These are phyloP conservation scores for Phenganax marumi DNA, from an alignment of 92 coral and sea anemone species.

Conservation along the genomic window DNA sequence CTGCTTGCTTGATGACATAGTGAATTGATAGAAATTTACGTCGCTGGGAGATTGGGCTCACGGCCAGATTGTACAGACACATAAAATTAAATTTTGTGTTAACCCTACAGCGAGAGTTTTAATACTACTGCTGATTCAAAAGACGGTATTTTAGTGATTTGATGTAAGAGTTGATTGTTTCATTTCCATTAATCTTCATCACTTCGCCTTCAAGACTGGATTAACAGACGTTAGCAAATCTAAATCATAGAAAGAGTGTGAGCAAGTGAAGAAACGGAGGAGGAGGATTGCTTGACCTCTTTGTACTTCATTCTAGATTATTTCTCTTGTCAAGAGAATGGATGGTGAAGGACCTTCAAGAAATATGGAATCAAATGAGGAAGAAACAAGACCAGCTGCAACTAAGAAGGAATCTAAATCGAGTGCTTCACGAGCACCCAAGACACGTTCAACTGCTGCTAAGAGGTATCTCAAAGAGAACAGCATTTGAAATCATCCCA, in stretches of 20 bases:
- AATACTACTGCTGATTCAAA: not conserved
- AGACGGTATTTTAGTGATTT: not conserved
- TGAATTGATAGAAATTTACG: constrained; percentile 49
- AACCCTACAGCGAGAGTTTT: not conserved
- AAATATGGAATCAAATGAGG: constrained; percentile 17
- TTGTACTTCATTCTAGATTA: not conserved
- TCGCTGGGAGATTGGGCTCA: constrained; percentile 48
- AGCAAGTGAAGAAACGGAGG: not conserved
- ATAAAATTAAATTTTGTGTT: not conserved
- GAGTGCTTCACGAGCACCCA: constrained; percentile 66
- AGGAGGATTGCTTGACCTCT: constrained; percentile 33
- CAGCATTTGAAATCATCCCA: not conserved
- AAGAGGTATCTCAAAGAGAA: constrained; percentile 65
- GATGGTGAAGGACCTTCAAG: constrained; percentile 44
- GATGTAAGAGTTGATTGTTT: not conserved
- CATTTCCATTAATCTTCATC: no score
- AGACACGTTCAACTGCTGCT: constrained; percentile 79
- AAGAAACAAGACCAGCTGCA: constrained; percentile 29
- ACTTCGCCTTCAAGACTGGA: no score
- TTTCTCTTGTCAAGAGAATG: not conserved
- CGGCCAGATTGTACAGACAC: constrained; percentile 27
- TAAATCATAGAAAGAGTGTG: not conserved
- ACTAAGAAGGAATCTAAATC: constrained; percentile 64
- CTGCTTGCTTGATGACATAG: constrained; percentile 76
- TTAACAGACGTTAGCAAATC: not conserved